A percentile compares a stretch with the other conserved stretches of the same genome.
These are phyloP conservation scores for Halichoeres trimaculatus DNA, from an alignment of 2,113 vertebrate species.

Conservation along the genomic window DNA sequence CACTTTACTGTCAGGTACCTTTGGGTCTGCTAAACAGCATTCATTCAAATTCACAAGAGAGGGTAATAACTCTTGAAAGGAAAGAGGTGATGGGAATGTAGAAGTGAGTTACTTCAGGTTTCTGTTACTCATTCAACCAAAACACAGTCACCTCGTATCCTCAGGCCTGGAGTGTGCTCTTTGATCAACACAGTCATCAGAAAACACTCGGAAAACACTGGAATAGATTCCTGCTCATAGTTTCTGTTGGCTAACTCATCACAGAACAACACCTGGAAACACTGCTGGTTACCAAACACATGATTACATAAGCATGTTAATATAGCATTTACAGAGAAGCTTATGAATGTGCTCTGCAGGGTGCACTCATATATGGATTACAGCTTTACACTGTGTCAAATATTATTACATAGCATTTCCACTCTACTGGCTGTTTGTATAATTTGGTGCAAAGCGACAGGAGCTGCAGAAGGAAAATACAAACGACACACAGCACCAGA, in stretches of 20 bases:
- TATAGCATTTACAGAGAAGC: conserved; percentile 11
- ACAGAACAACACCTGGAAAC: not conserved
- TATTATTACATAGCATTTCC: conserved; percentile 36
- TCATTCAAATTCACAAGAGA: conserved; percentile 17
- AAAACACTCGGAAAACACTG: not conserved
- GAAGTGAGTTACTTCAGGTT: conserved; percentile 1
- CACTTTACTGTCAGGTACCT: conserved; percentile 4
- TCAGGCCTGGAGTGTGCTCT: not conserved
- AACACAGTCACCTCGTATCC: not conserved
- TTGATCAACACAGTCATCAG: not conserved
- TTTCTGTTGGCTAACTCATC: conserved; percentile 8
- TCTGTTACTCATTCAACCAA: conserved; percentile 3
- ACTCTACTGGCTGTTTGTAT: conserved; percentile 42
- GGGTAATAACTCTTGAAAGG: not conserved
- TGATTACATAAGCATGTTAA: not conserved
- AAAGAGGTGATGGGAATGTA: not conserved
- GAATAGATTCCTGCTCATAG: not conserved
- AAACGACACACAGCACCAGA: conserved; percentile 17
- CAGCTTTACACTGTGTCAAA: conserved; percentile 30
- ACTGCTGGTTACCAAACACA: conserved; percentile 5
- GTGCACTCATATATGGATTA: conserved; percentile 45
- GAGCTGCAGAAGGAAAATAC: conserved; percentile 36
- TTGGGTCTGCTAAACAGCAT: conserved; percentile 3
- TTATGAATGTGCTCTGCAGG: conserved; percentile 8
- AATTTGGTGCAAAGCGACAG: conserved; percentile 28